These are phyloP conservation scores for Disparrhopalites patrizii DNA, from an alignment of 2,888 invertebrate species.

Conservation along the genomic window DNA sequence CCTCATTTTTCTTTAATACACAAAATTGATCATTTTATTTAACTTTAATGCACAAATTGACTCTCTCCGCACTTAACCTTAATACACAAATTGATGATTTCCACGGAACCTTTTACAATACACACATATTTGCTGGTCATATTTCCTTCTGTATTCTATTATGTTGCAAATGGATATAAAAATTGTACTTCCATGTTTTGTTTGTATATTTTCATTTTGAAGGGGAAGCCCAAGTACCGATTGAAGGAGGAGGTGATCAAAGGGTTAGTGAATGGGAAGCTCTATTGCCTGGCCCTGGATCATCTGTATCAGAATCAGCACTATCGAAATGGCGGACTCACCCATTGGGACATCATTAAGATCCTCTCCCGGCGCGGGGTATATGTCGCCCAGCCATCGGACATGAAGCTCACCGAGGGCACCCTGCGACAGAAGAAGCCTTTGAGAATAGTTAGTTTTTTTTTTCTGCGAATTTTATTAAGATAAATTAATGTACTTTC, in stretches of 20 bases:
- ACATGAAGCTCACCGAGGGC: constrained; percentile 47
- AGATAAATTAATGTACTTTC: too few species aligned
- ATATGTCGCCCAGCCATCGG: constrained; percentile 47
- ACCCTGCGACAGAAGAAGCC: constrained; percentile 45
- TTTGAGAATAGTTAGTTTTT: constrained; percentile 41
- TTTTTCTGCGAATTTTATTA: too few species aligned
- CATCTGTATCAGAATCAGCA: constrained; percentile 36
- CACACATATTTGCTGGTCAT: too few species aligned
- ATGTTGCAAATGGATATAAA: too few species aligned
- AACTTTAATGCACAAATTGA: too few species aligned
- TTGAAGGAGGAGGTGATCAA: constrained; percentile 44
- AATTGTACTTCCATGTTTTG: background rate
- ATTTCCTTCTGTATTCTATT: too few species aligned
- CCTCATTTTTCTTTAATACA: too few species aligned
- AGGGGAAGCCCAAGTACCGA: constrained; percentile 28
- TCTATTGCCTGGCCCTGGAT: constrained; percentile 43
- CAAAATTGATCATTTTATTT: too few species aligned
- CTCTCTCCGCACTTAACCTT: too few species aligned
- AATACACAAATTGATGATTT: too few species aligned
- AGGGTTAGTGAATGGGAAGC: constrained; percentile 42
- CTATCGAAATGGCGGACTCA: constrained; percentile 31
- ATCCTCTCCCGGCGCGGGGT: constrained; percentile 43
- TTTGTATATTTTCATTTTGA: background rate
- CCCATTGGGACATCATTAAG: constrained; percentile 47
- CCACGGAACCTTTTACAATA: too few species aligned